Evolutionary conservation across 2,888 invertebrate genomes (phyloP).

Genomic region (Noctua janthe): DNA sequence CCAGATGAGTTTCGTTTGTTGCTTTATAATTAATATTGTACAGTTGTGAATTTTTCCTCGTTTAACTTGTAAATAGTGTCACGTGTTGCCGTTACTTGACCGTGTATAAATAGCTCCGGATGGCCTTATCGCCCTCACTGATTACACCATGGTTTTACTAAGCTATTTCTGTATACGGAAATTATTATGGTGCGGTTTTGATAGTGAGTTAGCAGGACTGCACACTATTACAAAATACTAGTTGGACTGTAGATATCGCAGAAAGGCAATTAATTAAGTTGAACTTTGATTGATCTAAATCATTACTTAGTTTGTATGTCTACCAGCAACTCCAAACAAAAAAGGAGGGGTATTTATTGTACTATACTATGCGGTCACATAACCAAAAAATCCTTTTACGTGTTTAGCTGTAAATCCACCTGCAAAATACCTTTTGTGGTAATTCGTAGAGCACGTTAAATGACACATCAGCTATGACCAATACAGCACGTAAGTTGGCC

Average conservation of each 20-base stretch:
- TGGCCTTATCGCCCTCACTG: constrained; percentile 43
- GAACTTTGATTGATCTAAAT: neutral
- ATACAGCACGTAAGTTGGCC: neutral
- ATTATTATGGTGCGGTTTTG: constrained; percentile 8
- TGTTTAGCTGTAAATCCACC: neutral
- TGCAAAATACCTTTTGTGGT: neutral
- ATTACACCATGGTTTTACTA: constrained; percentile 35
- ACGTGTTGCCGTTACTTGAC: constrained; percentile 23
- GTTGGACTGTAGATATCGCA: neutral
- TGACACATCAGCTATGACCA: neutral
- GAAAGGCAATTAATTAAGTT: neutral
- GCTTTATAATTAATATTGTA: constrained; percentile 38
- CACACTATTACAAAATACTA: neutral
- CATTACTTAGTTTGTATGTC: neutral
- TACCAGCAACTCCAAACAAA: neutral
- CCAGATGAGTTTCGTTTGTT: constrained; percentile 1
- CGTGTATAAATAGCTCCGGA: constrained; percentile 39
- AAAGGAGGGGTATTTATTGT: neutral
- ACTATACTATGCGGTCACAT: neutral
- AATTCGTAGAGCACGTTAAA: neutral
- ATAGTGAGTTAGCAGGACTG: neutral
- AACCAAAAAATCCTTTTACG: neutral
- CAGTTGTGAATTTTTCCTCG: constrained; percentile 36
- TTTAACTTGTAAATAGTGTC: constrained; percentile 29
- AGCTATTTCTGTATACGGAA: constrained; percentile 50